Evolutionary conservation across 2,113 vertebrate species (phyloP).

Genomic region (Nesogale talazaci): DNA sequence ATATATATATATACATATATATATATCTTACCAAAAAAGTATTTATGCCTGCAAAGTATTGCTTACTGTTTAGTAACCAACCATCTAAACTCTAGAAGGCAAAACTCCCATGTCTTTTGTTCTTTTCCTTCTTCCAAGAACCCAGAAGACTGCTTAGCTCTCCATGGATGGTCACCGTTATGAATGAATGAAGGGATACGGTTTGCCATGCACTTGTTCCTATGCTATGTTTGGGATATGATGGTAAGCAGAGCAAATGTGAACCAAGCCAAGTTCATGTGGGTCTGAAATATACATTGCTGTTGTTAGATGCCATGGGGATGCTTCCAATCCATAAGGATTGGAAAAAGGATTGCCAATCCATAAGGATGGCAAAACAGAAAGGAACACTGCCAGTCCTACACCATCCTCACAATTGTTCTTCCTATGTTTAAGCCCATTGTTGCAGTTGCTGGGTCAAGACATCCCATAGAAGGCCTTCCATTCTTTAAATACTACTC

Average conservation of each 20-base stretch:
- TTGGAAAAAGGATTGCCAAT: too few relatives aligned
- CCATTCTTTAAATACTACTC: too few relatives aligned
- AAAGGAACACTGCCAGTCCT: too few relatives aligned
- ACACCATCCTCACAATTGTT: too few relatives aligned
- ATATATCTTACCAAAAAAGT: background rate
- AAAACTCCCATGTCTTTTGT: background rate
- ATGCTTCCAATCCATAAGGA: too few relatives aligned
- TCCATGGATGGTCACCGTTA: background rate
- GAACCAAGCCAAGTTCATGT: background rate
- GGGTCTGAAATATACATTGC: background rate
- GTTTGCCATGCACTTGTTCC: background rate
- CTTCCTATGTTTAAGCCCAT: too few relatives aligned
- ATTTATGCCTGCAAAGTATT: background rate
- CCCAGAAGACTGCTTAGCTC: background rate
- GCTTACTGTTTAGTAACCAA: background rate
- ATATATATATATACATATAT: too few relatives aligned
- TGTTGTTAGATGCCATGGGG: background rate
- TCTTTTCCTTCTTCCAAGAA: background rate
- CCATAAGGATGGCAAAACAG: too few relatives aligned
- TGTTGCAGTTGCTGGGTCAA: too few relatives aligned
- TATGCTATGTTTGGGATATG: background rate
- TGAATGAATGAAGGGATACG: background rate
- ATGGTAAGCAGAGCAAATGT: constrained; percentile 8
- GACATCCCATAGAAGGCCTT: too few relatives aligned
- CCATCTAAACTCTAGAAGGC: background rate